Percentiles rank a stretch among this genome's conserved stretches.
Conservation (phyloP, 92 coral and sea anemone species). For the Palythoa heliodiscus region DNA sequence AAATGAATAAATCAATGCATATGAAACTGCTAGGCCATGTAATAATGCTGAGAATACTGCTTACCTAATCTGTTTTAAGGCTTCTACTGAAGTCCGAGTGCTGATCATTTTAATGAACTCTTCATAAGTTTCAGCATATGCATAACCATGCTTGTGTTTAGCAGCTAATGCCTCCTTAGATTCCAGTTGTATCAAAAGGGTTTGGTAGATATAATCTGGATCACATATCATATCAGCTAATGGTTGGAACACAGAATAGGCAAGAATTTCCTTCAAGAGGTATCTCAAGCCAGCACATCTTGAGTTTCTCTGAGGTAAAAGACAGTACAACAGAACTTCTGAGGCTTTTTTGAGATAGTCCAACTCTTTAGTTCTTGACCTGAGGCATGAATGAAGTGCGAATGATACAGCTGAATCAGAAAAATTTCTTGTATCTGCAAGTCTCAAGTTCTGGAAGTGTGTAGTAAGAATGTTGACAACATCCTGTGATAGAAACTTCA, state of each 20-base stretch:
- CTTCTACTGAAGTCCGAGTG: constrained; percentile 90
- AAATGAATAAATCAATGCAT: too few species aligned
- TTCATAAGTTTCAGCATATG: constrained; percentile 99
- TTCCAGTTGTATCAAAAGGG: constrained; percentile 83
- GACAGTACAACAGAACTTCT: constrained; percentile 83
- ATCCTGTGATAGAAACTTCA: constrained; percentile 91
- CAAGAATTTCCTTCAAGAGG: constrained; percentile 86
- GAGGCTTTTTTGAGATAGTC: constrained; percentile 84
- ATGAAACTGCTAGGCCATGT: not conserved
- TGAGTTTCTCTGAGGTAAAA: constrained; percentile 77
- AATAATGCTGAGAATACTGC: not conserved
- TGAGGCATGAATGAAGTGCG: constrained; percentile 87
- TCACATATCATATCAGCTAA: constrained; percentile 93
- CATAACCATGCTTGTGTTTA: constrained; percentile 96
- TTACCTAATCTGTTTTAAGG: constrained; percentile 93
- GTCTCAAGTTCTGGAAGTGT: constrained; percentile 91
- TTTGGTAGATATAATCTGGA: constrained; percentile 95
- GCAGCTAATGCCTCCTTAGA: constrained; percentile 91
- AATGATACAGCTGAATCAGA: constrained; percentile 85
- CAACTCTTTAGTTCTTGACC: constrained; percentile 71
- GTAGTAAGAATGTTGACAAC: constrained; percentile 86
- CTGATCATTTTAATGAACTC: constrained; percentile 95
- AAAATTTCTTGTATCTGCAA: constrained; percentile 80
- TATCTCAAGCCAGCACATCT: constrained; percentile 77
- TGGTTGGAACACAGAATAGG: constrained; percentile 92